Percentiles rank a stretch among this genome's conserved stretches.
phyloP scores from a whole-genome alignment of 2,888 invertebrate genomes.

The Mallateleia sp. region DNA sequence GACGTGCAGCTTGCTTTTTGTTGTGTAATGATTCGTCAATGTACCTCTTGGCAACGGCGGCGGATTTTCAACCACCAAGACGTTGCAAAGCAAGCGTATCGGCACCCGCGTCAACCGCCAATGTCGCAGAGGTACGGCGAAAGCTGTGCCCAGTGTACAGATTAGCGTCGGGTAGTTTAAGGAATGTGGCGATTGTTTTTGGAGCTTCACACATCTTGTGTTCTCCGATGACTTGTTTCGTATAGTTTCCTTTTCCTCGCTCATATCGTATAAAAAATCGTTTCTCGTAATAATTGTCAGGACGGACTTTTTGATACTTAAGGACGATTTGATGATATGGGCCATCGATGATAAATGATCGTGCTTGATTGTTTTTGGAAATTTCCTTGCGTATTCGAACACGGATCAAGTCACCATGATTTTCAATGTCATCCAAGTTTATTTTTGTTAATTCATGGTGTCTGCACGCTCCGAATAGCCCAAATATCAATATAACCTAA shows the following conservation, averaged over 20 bases:
- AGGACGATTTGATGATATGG: neutral
- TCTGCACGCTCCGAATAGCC: constrained; percentile 3
- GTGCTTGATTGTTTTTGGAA: constrained; percentile 4
- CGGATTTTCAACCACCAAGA: constrained; percentile 49
- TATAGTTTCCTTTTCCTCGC: constrained; percentile 38
- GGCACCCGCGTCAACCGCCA: constrained; percentile 35
- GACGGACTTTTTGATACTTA: neutral
- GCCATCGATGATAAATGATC: neutral
- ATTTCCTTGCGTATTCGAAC: constrained; percentile 1
- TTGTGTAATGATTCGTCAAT: constrained; percentile 15
- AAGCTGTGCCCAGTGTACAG: constrained; percentile 46
- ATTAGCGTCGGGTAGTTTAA: constrained; percentile 46
- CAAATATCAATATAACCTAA: constrained; percentile 24
- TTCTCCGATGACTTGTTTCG: constrained; percentile 39
- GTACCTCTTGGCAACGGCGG: constrained; percentile 33
- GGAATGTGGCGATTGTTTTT: constrained; percentile 54
- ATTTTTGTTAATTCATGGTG: constrained; percentile 10
- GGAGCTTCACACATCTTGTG: constrained; percentile 50
- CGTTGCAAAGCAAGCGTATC: constrained; percentile 36
- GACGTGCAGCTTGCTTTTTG: neutral
- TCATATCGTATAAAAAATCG: constrained; percentile 2
- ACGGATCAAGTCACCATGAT: neutral
- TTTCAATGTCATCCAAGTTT: neutral
- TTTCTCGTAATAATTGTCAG: neutral
- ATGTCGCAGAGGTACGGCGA: constrained; percentile 61